phyloP scores from a whole-genome alignment of 2,113 vertebrate genomes.

The Brachirus orientalis region DNA sequence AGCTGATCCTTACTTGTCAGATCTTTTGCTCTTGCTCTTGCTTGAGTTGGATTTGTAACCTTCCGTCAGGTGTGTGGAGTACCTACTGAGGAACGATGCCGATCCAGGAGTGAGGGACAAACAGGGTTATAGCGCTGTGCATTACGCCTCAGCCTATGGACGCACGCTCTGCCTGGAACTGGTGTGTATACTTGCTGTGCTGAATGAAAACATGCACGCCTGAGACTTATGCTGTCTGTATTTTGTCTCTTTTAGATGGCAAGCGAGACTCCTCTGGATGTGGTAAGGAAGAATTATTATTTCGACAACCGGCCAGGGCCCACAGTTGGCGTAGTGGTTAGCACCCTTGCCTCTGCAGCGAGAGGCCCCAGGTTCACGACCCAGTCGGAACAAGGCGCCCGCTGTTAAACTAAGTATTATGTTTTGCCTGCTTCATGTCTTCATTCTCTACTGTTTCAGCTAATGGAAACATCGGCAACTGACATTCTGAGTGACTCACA shows the following conservation, averaged over 20 bases:
- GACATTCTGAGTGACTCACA: conserved; percentile 91
- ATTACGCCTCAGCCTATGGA: conserved; percentile 88
- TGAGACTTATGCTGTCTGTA: background rate
- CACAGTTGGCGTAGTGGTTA: no score
- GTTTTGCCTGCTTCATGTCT: no score
- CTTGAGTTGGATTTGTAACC: no score
- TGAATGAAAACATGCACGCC: background rate
- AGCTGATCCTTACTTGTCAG: no score
- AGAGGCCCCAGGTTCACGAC: no score
- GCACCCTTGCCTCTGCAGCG: no score
- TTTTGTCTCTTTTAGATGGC: conserved; percentile 89
- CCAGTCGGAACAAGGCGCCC: no score
- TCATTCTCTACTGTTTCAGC: conserved; percentile 79
- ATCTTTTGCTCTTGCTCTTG: no score
- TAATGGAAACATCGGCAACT: conserved; percentile 95
- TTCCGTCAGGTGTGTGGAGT: conserved; percentile 92
- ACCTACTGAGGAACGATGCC: conserved; percentile 94
- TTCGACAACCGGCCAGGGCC: no score
- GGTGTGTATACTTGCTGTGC: conserved; percentile 60
- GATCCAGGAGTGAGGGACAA: conserved; percentile 94
- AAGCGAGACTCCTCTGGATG: conserved; percentile 94
- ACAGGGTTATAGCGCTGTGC: conserved; percentile 95
- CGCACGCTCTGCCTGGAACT: conserved; percentile 82
- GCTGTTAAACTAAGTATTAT: no score
- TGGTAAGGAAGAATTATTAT: conserved; percentile 94